These are phyloP conservation scores for Anabas testudineus DNA, from an alignment of 2,797 vertebrate genomes.

Conservation along the genomic window DNA sequence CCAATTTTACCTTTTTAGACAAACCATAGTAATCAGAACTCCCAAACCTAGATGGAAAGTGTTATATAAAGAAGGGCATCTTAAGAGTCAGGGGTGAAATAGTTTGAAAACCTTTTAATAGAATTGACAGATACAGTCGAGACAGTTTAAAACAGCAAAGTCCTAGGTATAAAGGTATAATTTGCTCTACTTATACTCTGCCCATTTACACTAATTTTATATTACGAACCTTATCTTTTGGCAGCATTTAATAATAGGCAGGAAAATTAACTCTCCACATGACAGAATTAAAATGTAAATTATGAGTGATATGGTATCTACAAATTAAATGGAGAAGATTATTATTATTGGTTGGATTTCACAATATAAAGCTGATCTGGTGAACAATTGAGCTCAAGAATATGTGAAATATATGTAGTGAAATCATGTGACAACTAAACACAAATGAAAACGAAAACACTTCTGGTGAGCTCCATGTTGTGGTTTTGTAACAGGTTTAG, in stretches of 20 bases:
- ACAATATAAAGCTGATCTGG: neutral
- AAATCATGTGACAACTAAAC: neutral
- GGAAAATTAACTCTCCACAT: constrained; percentile 47
- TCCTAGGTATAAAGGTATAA: constrained; percentile 44
- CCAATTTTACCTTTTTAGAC: constrained; percentile 37
- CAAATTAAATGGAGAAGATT: constrained; percentile 25
- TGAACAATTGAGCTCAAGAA: neutral
- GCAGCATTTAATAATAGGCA: constrained; percentile 51
- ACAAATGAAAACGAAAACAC: too few relatives aligned
- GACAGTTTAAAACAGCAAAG: constrained; percentile 49
- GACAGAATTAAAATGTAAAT: constrained; percentile 35
- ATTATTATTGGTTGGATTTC: neutral
- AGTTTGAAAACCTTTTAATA: constrained; percentile 38
- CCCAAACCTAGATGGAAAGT: constrained; percentile 29
- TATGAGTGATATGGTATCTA: constrained; percentile 9
- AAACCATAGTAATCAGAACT: constrained; percentile 24
- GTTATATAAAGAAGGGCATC: constrained; percentile 7
- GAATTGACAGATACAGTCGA: constrained; percentile 50
- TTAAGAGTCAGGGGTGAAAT: constrained; percentile 34
- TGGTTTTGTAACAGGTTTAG: too few relatives aligned
- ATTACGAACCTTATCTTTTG: constrained; percentile 50
- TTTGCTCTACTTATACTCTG: constrained; percentile 38
- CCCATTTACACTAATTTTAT: constrained; percentile 39
- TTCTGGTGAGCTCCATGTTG: neutral
- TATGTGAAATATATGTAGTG: neutral